Evolutionary conservation across 1,140 invertebrate genomes (phyloP).

Genomic region (Phenacoccus solenopsis): DNA sequence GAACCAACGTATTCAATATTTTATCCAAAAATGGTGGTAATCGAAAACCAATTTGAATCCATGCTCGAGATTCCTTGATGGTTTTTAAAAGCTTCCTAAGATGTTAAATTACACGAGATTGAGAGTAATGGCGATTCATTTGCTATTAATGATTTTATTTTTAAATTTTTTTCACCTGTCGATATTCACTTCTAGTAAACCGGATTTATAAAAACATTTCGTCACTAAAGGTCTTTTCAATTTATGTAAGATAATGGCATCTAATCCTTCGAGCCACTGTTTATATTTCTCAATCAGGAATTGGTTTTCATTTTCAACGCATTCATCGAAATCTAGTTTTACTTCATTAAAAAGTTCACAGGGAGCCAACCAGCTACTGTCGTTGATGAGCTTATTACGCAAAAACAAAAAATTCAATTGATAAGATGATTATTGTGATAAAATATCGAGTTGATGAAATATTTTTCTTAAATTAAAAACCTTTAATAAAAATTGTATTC

Average conservation of each 20-base stretch:
- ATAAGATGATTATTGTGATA: too few relatives aligned
- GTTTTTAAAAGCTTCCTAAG: background rate
- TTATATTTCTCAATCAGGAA: background rate
- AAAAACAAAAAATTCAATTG: too few relatives aligned
- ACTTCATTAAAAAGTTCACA: background rate
- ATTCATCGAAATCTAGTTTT: background rate
- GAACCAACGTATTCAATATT: background rate
- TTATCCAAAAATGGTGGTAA: background rate
- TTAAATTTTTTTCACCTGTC: too few relatives aligned
- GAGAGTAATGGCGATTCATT: too few relatives aligned
- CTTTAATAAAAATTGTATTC: background rate
- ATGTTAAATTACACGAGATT: too few relatives aligned
- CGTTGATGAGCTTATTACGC: background rate
- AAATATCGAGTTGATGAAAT: background rate
- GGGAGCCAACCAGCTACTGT: background rate
- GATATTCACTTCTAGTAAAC: slow-evolving; percentile 4
- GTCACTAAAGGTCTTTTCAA: background rate
- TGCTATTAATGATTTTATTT: too few relatives aligned
- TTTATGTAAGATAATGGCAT: background rate
- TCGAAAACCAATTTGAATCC: background rate
- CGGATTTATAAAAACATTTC: background rate
- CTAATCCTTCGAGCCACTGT: background rate
- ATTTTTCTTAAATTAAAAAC: background rate
- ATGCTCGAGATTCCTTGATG: background rate
- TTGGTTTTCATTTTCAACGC: background rate